Conservation (phyloP, 2,113 vertebrate species). For the Nothobranchius kuhntae region DNA sequence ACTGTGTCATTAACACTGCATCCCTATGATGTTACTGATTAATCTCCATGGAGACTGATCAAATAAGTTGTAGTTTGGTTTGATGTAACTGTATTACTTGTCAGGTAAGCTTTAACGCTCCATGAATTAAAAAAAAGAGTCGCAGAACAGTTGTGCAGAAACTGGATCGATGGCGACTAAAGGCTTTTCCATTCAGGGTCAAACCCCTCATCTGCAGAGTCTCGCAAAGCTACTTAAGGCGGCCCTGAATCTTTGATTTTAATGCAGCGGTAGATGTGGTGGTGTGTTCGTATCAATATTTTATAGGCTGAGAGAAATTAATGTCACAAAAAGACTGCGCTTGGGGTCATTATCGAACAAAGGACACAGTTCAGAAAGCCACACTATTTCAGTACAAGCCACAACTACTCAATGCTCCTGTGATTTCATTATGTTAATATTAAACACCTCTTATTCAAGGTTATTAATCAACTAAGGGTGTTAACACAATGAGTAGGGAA, state of each 20-base stretch:
- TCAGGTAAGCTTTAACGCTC: slow-evolving; percentile 10
- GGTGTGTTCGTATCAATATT: slow-evolving; percentile 46
- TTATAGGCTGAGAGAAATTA: slow-evolving; percentile 23
- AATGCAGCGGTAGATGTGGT: slow-evolving; percentile 29
- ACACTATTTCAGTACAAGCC: slow-evolving; percentile 17
- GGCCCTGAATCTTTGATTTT: slow-evolving; percentile 13
- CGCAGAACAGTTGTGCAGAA: slow-evolving; percentile 6
- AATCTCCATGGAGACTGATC: slow-evolving; percentile 30
- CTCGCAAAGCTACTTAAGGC: not conserved
- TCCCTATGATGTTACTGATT: not conserved
- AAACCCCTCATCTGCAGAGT: slow-evolving; percentile 16
- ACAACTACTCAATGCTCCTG: not conserved
- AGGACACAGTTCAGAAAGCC: slow-evolving; percentile 1
- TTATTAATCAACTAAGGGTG: slow-evolving; percentile 20
- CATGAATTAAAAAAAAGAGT: slow-evolving; percentile 40
- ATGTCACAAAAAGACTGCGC: slow-evolving; percentile 17
- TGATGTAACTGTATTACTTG: slow-evolving; percentile 32
- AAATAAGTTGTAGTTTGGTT: slow-evolving; percentile 29
- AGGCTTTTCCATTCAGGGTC: slow-evolving; percentile 6
- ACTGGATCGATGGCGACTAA: slow-evolving; percentile 44
- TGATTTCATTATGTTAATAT: slow-evolving; percentile 35
- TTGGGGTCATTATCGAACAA: slow-evolving; percentile 18
- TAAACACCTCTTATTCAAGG: slow-evolving; percentile 27
- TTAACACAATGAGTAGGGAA: slow-evolving; percentile 1
- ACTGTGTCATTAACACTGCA: not conserved